A percentile compares a stretch with the other conserved stretches of the same genome.
Evolutionary conservation across 1,140 invertebrate genomes (phyloP).

Genomic region (Halyomorpha halys): DNA sequence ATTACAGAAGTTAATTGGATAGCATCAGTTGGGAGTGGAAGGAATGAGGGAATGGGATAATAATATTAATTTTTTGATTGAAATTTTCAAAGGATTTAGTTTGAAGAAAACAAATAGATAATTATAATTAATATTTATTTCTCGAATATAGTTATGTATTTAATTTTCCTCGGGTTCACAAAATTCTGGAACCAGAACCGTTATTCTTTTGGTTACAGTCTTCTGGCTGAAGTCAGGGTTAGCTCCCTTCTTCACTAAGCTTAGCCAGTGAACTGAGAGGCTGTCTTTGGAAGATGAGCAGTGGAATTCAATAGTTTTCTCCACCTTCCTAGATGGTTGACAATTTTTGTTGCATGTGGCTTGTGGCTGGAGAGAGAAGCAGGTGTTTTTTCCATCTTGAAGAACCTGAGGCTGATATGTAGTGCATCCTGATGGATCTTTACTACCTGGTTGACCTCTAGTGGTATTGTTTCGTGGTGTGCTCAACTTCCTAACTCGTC

Average conservation of each 20-base stretch:
- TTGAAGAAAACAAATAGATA: no score
- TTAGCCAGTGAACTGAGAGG: conserved; percentile 37
- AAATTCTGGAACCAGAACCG: conserved; percentile 20
- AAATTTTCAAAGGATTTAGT: no score
- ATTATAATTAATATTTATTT: no score
- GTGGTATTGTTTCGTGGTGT: neutral
- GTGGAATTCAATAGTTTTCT: conserved; percentile 38
- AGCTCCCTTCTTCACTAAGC: conserved; percentile 44
- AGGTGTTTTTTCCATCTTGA: conserved; percentile 40
- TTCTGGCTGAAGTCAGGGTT: conserved; percentile 37
- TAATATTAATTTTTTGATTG: no score
- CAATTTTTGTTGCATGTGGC: conserved; percentile 40
- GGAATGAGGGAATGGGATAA: no score
- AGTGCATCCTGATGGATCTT: conserved; percentile 19
- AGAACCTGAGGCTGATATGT: conserved; percentile 23
- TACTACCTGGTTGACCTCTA: no score
- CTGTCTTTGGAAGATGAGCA: conserved; percentile 38
- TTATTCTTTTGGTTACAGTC: conserved; percentile 17
- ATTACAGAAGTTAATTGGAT: no score
- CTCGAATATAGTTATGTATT: no score
- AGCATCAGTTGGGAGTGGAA: no score
- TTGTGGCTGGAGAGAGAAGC: conserved; percentile 43
- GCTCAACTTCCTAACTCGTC: neutral
- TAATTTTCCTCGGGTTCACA: conserved; percentile 4
- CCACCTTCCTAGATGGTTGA: conserved; percentile 31